Evolutionary conservation across 2,797 vertebrate species (phyloP).

Genomic region (Macropodus opercularis): DNA sequence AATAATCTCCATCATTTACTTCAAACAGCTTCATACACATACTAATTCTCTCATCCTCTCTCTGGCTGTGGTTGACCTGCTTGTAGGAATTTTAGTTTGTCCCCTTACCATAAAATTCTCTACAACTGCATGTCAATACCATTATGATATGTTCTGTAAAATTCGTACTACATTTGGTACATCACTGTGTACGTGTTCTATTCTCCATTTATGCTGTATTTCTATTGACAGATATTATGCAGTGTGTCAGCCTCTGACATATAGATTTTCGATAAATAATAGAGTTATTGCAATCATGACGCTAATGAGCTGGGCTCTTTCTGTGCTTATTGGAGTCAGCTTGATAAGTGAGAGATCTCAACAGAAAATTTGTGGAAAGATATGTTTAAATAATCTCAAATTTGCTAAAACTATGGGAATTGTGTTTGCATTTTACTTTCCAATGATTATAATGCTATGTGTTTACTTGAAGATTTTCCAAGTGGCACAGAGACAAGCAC

Average conservation of each 20-base stretch:
- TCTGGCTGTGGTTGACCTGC: slow-evolving; percentile 85
- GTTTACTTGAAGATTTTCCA: slow-evolving; percentile 86
- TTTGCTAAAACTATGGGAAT: slow-evolving; percentile 44
- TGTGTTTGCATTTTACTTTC: slow-evolving; percentile 79
- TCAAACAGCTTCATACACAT: slow-evolving; percentile 87
- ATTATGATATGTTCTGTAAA: slow-evolving; percentile 25
- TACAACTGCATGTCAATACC: not conserved
- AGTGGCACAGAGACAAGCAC: slow-evolving; percentile 82
- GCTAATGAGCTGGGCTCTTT: slow-evolving; percentile 78
- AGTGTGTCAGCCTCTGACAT: slow-evolving; percentile 46
- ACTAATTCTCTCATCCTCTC: slow-evolving; percentile 88
- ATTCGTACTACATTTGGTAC: slow-evolving; percentile 14
- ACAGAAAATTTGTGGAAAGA: slow-evolving; percentile 50
- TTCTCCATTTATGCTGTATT: slow-evolving; percentile 43
- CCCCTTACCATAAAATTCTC: slow-evolving; percentile 28
- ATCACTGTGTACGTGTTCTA: slow-evolving; percentile 29
- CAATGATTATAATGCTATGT: slow-evolving; percentile 82
- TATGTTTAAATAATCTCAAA: not conserved
- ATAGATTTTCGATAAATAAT: slow-evolving; percentile 23
- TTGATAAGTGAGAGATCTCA: slow-evolving; percentile 81
- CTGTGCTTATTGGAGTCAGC: slow-evolving; percentile 80
- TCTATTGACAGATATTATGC: slow-evolving; percentile 42
- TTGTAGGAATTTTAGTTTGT: slow-evolving; percentile 75
- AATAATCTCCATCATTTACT: slow-evolving; percentile 86
- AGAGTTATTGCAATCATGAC: slow-evolving; percentile 73